phyloP scores from a whole-genome alignment of 2,888 invertebrate genomes.

The Patella pellucida region DNA sequence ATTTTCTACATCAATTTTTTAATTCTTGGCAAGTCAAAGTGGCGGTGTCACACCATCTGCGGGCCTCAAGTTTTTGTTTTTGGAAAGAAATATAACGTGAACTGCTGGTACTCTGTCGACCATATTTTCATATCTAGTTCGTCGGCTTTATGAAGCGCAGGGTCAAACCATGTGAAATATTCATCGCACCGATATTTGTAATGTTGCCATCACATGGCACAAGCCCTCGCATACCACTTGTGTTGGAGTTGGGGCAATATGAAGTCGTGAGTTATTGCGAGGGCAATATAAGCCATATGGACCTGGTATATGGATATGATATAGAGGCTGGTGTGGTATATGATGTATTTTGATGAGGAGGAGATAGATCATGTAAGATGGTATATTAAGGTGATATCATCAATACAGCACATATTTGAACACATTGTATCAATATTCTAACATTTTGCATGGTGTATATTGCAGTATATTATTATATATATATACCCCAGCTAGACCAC shows the following conservation, averaged over 20 bases:
- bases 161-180: neutral
- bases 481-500: no score
- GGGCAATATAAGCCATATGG: slow-evolving; percentile 9
- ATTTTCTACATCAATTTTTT: slow-evolving; percentile 5
- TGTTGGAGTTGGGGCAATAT: neutral
- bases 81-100: no score
- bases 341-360: no score
- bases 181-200: neutral
- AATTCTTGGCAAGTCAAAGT: neutral
- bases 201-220: neutral
- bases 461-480: no score
- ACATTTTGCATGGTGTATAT: no score
- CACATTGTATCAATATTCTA: no score
- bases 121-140: neutral
- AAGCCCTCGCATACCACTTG: neutral
- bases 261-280: neutral
- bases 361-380: no score
- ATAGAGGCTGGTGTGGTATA: neutral
- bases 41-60: neutral
- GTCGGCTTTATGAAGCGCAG: neutral
- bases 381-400: no score
- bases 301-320: slow-evolving; percentile 1
- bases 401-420: no score
- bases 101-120: neutral
- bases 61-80: no score